phyloP scores from a whole-genome alignment of 2,113 vertebrate genomes.

The Sarotherodon lohbergeri region DNA sequence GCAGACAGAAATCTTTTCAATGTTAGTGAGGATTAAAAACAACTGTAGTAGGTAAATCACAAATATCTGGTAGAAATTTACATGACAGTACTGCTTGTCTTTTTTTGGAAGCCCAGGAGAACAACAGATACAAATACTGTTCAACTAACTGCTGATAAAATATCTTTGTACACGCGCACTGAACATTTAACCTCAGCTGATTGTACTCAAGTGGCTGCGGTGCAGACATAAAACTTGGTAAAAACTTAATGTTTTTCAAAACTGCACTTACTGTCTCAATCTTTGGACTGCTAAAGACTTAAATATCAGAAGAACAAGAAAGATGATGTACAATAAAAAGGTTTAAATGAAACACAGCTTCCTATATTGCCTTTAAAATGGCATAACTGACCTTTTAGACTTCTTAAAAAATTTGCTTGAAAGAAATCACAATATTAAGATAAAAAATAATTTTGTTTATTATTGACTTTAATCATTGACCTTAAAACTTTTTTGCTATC shows the following conservation, averaged over 20 bases:
- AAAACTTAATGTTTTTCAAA: fast-evolving
- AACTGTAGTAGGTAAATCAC: neutral
- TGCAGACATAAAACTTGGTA: neutral
- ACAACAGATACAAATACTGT: neutral
- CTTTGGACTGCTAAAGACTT: neutral
- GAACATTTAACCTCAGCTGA: neutral
- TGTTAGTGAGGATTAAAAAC: neutral
- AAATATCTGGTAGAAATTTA: neutral
- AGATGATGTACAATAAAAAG: neutral
- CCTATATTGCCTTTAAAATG: neutral
- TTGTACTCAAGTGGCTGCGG: neutral
- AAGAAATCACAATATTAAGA: neutral
- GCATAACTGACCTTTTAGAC: neutral
- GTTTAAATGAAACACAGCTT: neutral
- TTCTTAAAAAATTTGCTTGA: fast-evolving
- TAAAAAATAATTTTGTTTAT: neutral
- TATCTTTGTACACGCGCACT: neutral
- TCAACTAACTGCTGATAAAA: neutral
- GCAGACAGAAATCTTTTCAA: fast-evolving
- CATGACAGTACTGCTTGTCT: neutral
- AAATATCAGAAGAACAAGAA: neutral
- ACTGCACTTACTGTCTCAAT: neutral
- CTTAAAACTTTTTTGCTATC: neutral
- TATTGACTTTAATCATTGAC: neutral
- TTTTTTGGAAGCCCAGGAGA: neutral